Percentiles rank a stretch among this genome's conserved stretches.
Conservation (phyloP, 2,113 vertebrate species). For the Nerophis lumbriciformis region DNA sequence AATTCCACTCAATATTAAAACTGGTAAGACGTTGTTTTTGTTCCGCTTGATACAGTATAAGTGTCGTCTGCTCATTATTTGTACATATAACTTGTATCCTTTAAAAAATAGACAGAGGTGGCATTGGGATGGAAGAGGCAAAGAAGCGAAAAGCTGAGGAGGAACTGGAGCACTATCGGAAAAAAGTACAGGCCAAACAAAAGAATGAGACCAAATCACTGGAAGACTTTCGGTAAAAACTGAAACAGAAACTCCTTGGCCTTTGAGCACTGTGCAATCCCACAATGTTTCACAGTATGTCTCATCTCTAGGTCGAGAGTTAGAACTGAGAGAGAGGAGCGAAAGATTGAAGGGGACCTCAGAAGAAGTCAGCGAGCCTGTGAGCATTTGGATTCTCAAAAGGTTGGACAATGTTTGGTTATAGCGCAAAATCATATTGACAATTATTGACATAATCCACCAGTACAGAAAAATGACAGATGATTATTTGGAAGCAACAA, state of each 20-base stretch:
- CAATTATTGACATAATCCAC: background rate
- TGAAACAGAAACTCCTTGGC: background rate
- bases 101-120: constrained; percentile 78
- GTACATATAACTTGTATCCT: background rate
- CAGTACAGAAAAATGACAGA: background rate
- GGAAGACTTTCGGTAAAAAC: constrained; percentile 83
- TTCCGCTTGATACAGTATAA: background rate
- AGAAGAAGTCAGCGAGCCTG: constrained; percentile 86
- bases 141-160: constrained; percentile 94
- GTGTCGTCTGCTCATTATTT: background rate
- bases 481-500: constrained; percentile 10
- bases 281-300: background rate
- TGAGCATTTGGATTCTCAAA: constrained; percentile 88
- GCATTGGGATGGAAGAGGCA: constrained; percentile 85
- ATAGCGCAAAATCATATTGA: background rate
- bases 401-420: constrained; percentile 65
- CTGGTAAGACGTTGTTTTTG: constrained; percentile 63
- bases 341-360: constrained; percentile 85
- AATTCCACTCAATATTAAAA: constrained; percentile 90
- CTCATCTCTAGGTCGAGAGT: constrained; percentile 75
- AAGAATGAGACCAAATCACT: constrained; percentile 79
- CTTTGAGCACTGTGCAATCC: background rate
- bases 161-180: constrained; percentile 79
- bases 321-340: constrained; percentile 86
- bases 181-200: constrained; percentile 77